Evolutionary conservation across 2,113 vertebrate species (phyloP), one percentile per base, ranked within the genome.

Genomic region (Coregonus clupeaformis): DNA sequence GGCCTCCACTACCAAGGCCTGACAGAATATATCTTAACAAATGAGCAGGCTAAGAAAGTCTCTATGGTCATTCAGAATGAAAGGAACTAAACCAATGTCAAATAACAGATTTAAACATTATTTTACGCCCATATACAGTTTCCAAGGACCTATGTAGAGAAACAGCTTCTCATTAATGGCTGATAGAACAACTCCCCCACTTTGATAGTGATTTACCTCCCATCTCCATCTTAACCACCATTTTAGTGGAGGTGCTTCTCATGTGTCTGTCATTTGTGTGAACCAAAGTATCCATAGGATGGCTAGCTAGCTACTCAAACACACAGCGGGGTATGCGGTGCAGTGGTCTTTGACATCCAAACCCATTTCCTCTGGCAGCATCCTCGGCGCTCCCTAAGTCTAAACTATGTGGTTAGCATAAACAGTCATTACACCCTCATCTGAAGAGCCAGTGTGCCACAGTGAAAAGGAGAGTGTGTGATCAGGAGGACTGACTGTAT

Each of bases 351-450:
- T 70, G 16, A 76, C 66, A 68, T 45, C 62, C 36, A 76, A 70
- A 74, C 45, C 47, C 3, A 70, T 70, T 70, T 60, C 67, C 22
- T 42, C 22, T 77, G 66, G 66, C 66, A 68, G 7, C n/a, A 59
- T 36, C n/a, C 66, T 42, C 27, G 32, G 71, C 57, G 63, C 25
- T 69, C 71, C 45, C 60, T 29, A 70, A 52, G 47, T 55, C 45
- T 55, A 27, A 42, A 52, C 30, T 42, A 18, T 68, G 66, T 22
- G 66, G 66, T 68, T 68, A 22, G 66, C 13, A 57, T 55, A 71
- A 70, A 22, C 27, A 77, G 29, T 77, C n/a, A 72, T 74, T 74
- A 73, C 36, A 59, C 62, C 12, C 11, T 76, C 63, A 55, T 45
- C 66, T 68, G 13, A 68, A 68, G 66, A 68, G 66, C 30, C 32